Conservation (phyloP, 2,888 invertebrate species). For the Ectemnius cavifrons region DNA sequence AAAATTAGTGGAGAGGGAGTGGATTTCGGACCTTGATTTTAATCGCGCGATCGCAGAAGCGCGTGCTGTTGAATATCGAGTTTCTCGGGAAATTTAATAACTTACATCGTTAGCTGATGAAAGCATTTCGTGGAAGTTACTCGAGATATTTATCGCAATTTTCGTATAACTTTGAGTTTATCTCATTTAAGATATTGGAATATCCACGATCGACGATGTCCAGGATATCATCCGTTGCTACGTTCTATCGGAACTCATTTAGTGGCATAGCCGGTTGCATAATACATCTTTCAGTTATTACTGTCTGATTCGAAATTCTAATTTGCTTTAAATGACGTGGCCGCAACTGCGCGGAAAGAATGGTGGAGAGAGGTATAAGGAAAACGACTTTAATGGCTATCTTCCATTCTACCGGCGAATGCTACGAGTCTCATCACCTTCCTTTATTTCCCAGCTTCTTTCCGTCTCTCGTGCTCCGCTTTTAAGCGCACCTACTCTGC, state of each 20-base stretch:
- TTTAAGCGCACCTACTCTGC: slow-evolving; percentile 15
- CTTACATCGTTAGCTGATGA: slow-evolving; percentile 36
- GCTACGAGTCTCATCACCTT: slow-evolving; percentile 22
- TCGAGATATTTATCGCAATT: slow-evolving; percentile 37
- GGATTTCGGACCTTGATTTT: background rate
- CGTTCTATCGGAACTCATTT: slow-evolving; percentile 36
- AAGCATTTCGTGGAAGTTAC: slow-evolving; percentile 35
- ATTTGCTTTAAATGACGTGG: slow-evolving; percentile 55
- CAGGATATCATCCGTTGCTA: slow-evolving; percentile 22
- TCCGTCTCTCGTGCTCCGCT: slow-evolving; percentile 12
- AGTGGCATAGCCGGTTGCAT: slow-evolving; percentile 27
- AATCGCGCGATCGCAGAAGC: slow-evolving; percentile 24
- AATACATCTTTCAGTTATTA: slow-evolving; percentile 51
- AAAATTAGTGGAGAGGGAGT: too few species aligned
- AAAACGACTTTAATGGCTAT: slow-evolving; percentile 15
- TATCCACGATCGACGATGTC: too few species aligned
- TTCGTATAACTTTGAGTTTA: slow-evolving; percentile 24
- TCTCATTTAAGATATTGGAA: too few species aligned
- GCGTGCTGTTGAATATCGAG: slow-evolving; percentile 29
- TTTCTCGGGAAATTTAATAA: slow-evolving; percentile 12
- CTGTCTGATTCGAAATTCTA: slow-evolving; percentile 54
- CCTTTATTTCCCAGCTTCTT: slow-evolving; percentile 30
- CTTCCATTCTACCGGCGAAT: slow-evolving; percentile 7
- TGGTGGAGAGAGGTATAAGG: slow-evolving; percentile 36
- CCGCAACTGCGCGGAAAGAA: slow-evolving; percentile 42